phyloP scores from a whole-genome alignment of 1,140 invertebrate species.

The Heliconius hermathena region DNA sequence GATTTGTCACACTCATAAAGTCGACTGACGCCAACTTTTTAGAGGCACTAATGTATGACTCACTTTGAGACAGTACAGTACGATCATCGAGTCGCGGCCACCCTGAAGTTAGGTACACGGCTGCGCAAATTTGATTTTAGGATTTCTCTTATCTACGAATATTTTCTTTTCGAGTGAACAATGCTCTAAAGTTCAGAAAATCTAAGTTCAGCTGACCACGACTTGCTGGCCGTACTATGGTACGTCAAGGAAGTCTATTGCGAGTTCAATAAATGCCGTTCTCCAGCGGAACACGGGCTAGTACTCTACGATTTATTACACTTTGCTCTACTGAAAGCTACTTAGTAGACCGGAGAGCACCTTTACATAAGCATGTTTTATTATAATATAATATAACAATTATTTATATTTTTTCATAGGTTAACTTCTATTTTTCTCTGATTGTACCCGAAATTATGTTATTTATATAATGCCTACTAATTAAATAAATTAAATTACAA shows the following conservation, averaged over 20 bases:
- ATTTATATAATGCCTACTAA: too few relatives aligned
- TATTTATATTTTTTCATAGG: not conserved
- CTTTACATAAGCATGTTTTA: not conserved
- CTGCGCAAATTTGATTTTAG: too few relatives aligned
- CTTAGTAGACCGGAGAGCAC: not conserved
- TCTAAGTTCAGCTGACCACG: too few relatives aligned
- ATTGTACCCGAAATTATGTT: too few relatives aligned
- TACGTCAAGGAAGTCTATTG: not conserved
- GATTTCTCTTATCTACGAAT: too few relatives aligned
- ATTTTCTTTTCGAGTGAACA: too few relatives aligned
- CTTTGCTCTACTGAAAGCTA: not conserved
- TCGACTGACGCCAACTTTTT: not conserved
- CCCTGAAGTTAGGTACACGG: too few relatives aligned
- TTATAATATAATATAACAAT: not conserved
- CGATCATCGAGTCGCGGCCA: too few relatives aligned
- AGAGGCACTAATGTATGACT: not conserved
- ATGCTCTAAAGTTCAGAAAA: too few relatives aligned
- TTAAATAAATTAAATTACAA: too few relatives aligned
- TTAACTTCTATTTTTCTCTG: too few relatives aligned
- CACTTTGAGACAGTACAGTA: not conserved
- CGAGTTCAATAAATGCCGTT: not conserved
- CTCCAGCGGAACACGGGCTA: not conserved
- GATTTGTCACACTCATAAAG: not conserved
- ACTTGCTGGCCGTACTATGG: too few relatives aligned
- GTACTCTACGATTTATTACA: not conserved